Percentiles rank a stretch among this genome's conserved stretches.
Evolutionary conservation across 2,888 invertebrate genomes (phyloP).

Genomic region (Drosophila eohydei): DNA sequence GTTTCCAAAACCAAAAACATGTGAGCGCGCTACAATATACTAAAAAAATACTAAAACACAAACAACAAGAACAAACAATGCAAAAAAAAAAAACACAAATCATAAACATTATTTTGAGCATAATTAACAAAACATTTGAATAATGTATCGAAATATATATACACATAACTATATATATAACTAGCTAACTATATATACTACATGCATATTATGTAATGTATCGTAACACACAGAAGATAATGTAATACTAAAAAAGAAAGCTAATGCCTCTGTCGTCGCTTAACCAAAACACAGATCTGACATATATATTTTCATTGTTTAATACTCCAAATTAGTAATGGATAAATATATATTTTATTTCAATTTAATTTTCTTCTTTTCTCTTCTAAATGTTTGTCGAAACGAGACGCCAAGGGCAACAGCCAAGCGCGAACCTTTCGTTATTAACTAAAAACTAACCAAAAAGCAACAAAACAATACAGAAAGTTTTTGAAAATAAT

Average conservation of each 20-base stretch:
- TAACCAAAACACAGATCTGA: constrained; percentile 12
- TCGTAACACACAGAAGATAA: constrained; percentile 25
- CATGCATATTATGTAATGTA: constrained; percentile 45
- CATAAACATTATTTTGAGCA: constrained; percentile 60
- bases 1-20: not conserved
- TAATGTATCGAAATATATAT: constrained; percentile 9
- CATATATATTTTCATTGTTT: constrained; percentile 46
- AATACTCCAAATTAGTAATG: constrained; percentile 38
- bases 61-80: constrained; percentile 15
- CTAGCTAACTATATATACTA: constrained; percentile 39
- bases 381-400: constrained; percentile 72
- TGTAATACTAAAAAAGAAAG: constrained; percentile 24
- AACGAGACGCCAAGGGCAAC: constrained; percentile 22
- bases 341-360: constrained; percentile 26
- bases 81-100: constrained; percentile 22
- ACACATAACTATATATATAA: constrained; percentile 12
- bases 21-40: constrained; percentile 25
- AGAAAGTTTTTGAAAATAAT: constrained; percentile 5
- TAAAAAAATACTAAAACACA: constrained; percentile 43
- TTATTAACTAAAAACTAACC: constrained; percentile 42
- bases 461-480: not conserved
- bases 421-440: constrained; percentile 12
- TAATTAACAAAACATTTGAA: constrained; percentile 23
- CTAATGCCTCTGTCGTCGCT: constrained; percentile 45
- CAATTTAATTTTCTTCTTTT: not conserved